Evolutionary conservation across 2,113 vertebrate species (phyloP), one percentile per base, ranked within the genome.

Genomic region (Pangasianodon hypophthalmus): DNA sequence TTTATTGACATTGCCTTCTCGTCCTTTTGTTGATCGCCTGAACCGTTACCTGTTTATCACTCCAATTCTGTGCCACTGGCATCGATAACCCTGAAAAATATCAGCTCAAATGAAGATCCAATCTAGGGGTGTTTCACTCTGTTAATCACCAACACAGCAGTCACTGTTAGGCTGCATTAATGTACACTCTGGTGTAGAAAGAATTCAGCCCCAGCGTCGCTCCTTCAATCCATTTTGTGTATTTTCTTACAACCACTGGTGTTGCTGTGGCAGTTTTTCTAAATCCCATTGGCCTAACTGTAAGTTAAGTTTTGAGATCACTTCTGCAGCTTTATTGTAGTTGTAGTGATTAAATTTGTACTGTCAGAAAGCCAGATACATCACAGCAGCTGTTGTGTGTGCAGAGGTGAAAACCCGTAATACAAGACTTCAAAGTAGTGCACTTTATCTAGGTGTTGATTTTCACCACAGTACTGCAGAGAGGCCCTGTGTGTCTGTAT

Each of bases 391-490:
- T 14, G 46, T 14, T 83, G 82, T 84, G 54, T 32, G 82, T 58
- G 67, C 50, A 56, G 37, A 60, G 52, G 37, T 85, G 24, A 85
- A 85, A 85, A 46, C 37, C 60, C 24, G 0, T 85, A 85, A 85
- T 85, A 85, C 37, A 44, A 62, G 37, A 60, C 83, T 64, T 64
- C 41, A 62, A n/a, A 64, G 58, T 48, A 64, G 46, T 54, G 77
- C 48, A 67, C 77, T 83, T 67, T 54, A 32, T 83, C n/a, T 41
- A 6, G 48, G 79, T 37, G n/a, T 81, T 64, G 24, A 71, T 88
- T 88, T 83, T 82, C 75, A 67, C 77, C 32, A 29, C 79, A 29
- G 62, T 48, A 19, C 79, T 54, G 58, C 60, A 41, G 77, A 69
- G 41, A 60, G 19, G 41, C 18, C 2, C 41, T 77, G 71, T 58